phyloP scores from a whole-genome alignment of 2,113 vertebrate genomes.

The Aegithalos caudatus region DNA sequence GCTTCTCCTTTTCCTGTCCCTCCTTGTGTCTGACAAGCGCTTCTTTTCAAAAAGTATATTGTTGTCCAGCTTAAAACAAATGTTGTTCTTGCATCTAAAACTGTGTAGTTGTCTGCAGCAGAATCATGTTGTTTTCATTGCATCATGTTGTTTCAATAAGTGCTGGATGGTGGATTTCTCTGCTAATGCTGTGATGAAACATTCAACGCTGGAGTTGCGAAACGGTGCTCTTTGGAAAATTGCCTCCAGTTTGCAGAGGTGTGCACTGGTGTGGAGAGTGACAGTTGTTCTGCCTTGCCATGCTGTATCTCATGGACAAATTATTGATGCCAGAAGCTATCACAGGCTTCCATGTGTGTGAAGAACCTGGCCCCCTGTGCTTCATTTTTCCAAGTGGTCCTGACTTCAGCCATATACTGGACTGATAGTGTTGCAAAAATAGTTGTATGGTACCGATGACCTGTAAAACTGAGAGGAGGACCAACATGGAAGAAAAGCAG shows the following conservation, averaged over 20 bases:
- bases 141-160: not conserved
- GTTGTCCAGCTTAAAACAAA: not conserved
- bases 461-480: not conserved
- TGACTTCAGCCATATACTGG: accelerated
- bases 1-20: not conserved
- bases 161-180: not conserved
- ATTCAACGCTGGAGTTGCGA: not conserved
- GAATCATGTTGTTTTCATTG: not conserved
- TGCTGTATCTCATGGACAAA: not conserved
- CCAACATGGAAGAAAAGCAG: not conserved
- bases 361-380: not conserved
- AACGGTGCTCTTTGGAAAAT: not conserved
- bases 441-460: not conserved
- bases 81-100: not conserved
- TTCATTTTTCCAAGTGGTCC: not conserved
- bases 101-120: not conserved
- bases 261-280: accelerated
- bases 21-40: not conserved
- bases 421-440: not conserved
- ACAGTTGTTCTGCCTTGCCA: not conserved
- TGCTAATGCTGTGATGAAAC: accelerated
- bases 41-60: not conserved
- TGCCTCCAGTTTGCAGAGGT: not conserved
- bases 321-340: not conserved
- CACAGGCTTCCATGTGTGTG: not conserved